Evolutionary conservation across 2,113 vertebrate species (phyloP), one percentile per base, ranked within the genome.

Genomic region (Macaca nemestrina): DNA sequence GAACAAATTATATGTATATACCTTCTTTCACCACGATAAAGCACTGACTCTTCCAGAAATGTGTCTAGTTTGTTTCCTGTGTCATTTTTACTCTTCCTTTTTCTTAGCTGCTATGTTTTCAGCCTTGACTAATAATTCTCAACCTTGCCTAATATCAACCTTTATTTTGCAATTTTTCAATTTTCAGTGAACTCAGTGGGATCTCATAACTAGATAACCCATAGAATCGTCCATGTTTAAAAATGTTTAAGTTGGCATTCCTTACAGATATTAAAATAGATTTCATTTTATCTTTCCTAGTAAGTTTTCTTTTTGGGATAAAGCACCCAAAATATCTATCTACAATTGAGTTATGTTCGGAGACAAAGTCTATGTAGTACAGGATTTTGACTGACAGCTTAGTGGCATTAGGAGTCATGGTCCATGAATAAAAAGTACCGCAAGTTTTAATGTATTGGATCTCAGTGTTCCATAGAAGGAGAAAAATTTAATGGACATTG

Each of bases 391-490:
- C 5, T 84, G 79, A 12, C 38, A 94, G 40, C 22, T 93, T 93
- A 88, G 17, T 12, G 22, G 2, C 35, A 7, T 16, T 43, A 64
- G 23, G 64, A 97, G 55, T 43, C 25, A 0, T 8, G 59, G 38
- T 75, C 67, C 9, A 70, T 84, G 70, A 96, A 81, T 75, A 78
- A 96, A 93, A 94, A 70, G 75, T 92, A 70, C 3, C 75, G 14
- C 25, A 91, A n/a, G 18, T 61, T 96, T 94, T 94, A 72, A n/a
- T 95, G 95, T 75, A 96, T 73, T 87, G 11, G 78, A 93, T 90
- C n/a, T 84, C 25, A 88, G 27, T 73, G 20, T 82, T 95, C 78
- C 55, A 57, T 22, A 89, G 38, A 90, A 93, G 17, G 55, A 68
- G 10, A 85, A 76, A 14, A 93, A 88, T 75, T 88, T 79, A 82